A percentile compares a stretch with the other conserved stretches of the same genome.
These are phyloP conservation scores for Anguilla marmorata DNA, from an alignment of 2,797 vertebrate genomes.

Conservation along the genomic window DNA sequence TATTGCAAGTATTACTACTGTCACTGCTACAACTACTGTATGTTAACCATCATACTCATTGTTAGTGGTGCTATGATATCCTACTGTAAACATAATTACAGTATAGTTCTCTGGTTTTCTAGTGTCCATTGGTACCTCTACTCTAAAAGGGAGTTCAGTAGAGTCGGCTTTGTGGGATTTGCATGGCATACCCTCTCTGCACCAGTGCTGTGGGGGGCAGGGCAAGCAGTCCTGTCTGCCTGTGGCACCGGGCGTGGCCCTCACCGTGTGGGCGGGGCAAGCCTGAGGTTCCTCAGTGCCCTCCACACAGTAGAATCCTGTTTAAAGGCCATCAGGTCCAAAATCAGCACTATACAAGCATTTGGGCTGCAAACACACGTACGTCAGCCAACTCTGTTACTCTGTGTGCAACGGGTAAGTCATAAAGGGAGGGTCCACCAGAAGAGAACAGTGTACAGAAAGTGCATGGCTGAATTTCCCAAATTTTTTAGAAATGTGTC, in stretches of 20 bases:
- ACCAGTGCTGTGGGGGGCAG: conserved; percentile 82
- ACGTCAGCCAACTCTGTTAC: background rate
- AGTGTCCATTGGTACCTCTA: background rate
- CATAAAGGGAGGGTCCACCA: background rate
- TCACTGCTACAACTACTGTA: background rate
- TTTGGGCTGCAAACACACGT: background rate
- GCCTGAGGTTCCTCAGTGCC: conserved; percentile 70
- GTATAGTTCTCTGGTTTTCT: background rate
- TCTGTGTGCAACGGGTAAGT: background rate
- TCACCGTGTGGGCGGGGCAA: conserved; percentile 81
- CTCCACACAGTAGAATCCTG: conserved; percentile 86
- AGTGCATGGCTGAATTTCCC: background rate
- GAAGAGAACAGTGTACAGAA: background rate
- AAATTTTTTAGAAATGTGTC: background rate
- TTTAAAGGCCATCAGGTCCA: conserved; percentile 23
- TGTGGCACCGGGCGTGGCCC: conserved; percentile 69
- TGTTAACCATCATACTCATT: background rate
- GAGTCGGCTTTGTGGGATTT: background rate
- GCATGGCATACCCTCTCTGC: conserved; percentile 76
- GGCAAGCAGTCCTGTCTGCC: conserved; percentile 75
- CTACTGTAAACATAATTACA: background rate
- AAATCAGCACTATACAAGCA: background rate
- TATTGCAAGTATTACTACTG: background rate
- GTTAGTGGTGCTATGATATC: background rate
- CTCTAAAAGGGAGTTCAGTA: background rate